Conservation (phyloP, 1,140 invertebrate species). For the Druon quercuslanigerum region DNA sequence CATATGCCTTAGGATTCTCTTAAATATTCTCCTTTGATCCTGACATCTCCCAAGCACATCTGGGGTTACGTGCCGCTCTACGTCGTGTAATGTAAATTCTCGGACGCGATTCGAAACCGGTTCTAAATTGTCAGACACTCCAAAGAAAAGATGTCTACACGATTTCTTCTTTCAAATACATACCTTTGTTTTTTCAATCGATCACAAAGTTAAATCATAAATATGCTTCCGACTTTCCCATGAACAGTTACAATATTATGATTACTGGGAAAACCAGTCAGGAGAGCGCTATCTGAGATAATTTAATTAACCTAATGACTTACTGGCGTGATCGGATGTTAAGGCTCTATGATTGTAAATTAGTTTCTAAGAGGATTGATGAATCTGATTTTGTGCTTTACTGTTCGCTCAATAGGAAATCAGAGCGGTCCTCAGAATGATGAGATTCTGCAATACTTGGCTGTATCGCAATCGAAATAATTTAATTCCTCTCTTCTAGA, state of each 20-base stretch:
- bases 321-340: neutral
- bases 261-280: conserved; percentile 9
- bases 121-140: conserved; percentile 40
- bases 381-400: neutral
- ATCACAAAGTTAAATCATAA: neutral
- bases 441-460: neutral
- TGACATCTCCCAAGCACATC: conserved; percentile 6
- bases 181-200: neutral
- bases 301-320: conserved; percentile 28
- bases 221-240: neutral
- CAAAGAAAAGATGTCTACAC: conserved; percentile 30
- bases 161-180: conserved; percentile 17
- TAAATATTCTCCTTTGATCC: conserved; percentile 33
- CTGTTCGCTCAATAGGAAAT: neutral
- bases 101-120: conserved; percentile 36
- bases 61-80: conserved; percentile 15
- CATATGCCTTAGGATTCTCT: conserved; percentile 30
- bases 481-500: conserved; percentile 24
- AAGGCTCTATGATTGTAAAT: neutral
- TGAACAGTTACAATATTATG: conserved; percentile 25
- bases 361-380: neutral
- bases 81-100: conserved; percentile 40
- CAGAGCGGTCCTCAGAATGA: neutral
- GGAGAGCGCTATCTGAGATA: neutral
- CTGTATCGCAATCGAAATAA: neutral